These are phyloP conservation scores for Rhagonycha lutea DNA, from an alignment of 2,888 invertebrate genomes.

Conservation along the genomic window DNA sequence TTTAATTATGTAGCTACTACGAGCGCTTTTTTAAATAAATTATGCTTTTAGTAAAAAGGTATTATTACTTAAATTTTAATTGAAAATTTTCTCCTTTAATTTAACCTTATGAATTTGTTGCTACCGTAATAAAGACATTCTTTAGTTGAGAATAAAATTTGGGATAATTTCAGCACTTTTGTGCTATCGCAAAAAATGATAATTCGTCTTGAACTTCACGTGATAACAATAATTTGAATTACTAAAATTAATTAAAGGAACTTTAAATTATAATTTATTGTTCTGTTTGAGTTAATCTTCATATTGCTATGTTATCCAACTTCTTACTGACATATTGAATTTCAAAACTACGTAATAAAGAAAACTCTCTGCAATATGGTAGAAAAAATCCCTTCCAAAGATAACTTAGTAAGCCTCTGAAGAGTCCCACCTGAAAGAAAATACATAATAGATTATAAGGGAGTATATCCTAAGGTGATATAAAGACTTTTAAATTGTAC, in stretches of 20 bases:
- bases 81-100: no score
- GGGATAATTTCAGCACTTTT: no score
- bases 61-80: no score
- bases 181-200: no score
- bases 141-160: no score
- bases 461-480: neutral
- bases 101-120: no score
- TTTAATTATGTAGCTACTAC: no score
- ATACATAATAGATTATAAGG: neutral
- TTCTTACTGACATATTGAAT: neutral
- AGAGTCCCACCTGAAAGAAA: neutral
- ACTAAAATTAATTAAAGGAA: neutral
- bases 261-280: neutral
- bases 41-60: no score
- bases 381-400: neutral
- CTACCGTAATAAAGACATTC: no score
- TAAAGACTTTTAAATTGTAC: neutral
- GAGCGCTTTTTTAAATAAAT: no score
- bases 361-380: neutral
- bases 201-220: no score
- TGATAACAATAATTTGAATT: no score
- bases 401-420: neutral
- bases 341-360: neutral
- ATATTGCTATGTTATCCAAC: neutral
- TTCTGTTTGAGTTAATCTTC: neutral